Evolutionary conservation across 2,113 vertebrate genomes (phyloP).

Genomic region (Poicephalus gulielmi): DNA sequence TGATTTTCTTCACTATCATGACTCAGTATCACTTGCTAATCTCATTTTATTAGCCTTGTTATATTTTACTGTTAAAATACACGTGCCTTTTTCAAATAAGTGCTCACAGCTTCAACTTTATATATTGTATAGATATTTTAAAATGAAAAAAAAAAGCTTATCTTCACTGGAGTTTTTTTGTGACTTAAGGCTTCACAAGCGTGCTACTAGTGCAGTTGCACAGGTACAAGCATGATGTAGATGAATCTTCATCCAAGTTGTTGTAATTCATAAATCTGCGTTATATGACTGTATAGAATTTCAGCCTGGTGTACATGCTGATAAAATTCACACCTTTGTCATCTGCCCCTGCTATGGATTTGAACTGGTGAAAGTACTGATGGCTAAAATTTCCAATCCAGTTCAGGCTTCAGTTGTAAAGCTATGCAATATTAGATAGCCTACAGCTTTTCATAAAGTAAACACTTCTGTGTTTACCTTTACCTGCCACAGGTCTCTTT

Average conservation of each 20-base stretch:
- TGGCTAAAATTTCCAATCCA: background rate
- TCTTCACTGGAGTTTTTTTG: background rate
- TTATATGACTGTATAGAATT: background rate
- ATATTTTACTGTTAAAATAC: conserved; percentile 23
- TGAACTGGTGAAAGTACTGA: background rate
- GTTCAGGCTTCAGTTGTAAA: background rate
- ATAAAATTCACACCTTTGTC: background rate
- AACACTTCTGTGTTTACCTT: background rate
- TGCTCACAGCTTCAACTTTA: background rate
- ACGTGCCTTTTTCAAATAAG: background rate
- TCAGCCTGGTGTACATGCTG: background rate
- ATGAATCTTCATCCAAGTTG: background rate
- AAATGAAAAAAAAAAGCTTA: background rate
- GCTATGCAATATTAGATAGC: background rate
- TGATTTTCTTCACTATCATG: conserved; percentile 60
- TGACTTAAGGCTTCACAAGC: background rate
- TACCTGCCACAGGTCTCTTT: background rate
- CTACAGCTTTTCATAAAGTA: background rate
- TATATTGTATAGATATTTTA: background rate
- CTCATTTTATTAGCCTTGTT: conserved; percentile 46
- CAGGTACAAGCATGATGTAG: background rate
- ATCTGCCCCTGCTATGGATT: background rate
- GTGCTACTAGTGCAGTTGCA: background rate
- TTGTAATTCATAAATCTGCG: background rate
- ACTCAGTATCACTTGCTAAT: conserved; percentile 67